phyloP scores from a whole-genome alignment of 2,113 vertebrate species.

The Ondatra zibethicus region DNA sequence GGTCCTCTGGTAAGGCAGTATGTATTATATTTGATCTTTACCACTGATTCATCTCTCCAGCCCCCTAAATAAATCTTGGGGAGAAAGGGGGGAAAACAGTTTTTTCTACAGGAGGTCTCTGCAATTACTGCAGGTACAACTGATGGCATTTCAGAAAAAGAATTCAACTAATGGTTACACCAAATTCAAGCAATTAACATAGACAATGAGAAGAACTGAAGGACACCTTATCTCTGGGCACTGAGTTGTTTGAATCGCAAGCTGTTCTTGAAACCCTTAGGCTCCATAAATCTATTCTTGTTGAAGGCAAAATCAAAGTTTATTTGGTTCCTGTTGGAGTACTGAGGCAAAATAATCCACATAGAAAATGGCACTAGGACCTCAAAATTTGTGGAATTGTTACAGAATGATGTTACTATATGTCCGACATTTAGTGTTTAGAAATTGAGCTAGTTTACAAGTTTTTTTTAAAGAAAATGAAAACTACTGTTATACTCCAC shows the following conservation, averaged over 20 bases:
- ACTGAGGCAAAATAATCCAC: neutral
- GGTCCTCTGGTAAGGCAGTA: neutral
- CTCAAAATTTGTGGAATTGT: neutral
- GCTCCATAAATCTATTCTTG: neutral
- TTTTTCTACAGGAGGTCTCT: neutral
- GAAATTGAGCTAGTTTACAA: neutral
- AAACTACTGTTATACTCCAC: neutral
- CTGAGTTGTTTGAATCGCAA: neutral
- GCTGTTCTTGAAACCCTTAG: conserved; percentile 16
- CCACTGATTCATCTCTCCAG: neutral
- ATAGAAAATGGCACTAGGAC: neutral
- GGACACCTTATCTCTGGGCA: neutral
- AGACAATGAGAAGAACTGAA: neutral
- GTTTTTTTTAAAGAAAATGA: neutral
- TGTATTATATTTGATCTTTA: neutral
- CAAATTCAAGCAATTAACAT: conserved; percentile 39
- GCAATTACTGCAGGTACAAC: neutral
- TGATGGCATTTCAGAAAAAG: neutral
- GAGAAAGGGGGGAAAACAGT: neutral
- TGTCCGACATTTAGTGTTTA: neutral
- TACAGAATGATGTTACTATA: neutral
- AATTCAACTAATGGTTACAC: neutral
- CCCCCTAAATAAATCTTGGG: neutral
- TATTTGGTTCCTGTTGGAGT: neutral
- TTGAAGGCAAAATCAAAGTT: conserved; percentile 44